Evolutionary conservation across 2,888 invertebrate genomes (phyloP).

Genomic region (Tenthredo mesomela): DNA sequence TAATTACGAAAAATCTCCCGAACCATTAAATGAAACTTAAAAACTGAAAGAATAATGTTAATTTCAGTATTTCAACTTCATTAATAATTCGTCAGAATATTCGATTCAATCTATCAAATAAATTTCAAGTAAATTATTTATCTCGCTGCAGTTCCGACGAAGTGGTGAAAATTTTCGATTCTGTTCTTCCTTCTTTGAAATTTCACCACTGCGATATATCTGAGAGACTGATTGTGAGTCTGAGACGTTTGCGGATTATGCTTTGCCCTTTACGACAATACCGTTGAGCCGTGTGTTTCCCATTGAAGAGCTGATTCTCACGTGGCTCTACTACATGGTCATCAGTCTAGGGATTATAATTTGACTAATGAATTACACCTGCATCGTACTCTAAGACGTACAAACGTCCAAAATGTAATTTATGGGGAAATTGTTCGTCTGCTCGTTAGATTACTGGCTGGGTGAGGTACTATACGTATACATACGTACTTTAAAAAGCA

Average conservation of each 20-base stretch:
- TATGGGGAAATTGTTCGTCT: not conserved
- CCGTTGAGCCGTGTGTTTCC: not conserved
- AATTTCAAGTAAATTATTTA: not conserved
- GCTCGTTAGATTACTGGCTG: not conserved
- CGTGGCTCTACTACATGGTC: not conserved
- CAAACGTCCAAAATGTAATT: not conserved
- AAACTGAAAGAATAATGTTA: not conserved
- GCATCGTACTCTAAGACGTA: not conserved
- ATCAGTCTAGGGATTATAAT: conserved; percentile 28
- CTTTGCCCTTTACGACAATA: not conserved
- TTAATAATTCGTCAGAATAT: too few species aligned
- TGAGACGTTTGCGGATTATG: not conserved
- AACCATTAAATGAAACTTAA: not conserved
- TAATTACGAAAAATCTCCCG: not conserved
- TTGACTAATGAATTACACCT: conserved; percentile 28
- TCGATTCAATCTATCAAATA: too few species aligned
- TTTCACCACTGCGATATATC: not conserved
- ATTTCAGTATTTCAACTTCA: not conserved
- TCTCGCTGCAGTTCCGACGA: not conserved
- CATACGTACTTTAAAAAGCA: not conserved
- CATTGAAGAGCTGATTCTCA: not conserved
- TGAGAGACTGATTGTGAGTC: not conserved
- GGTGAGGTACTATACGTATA: too few species aligned
- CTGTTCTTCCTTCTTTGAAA: not conserved
- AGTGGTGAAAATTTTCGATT: not conserved